Percentiles rank a stretch among this genome's conserved stretches.
Evolutionary conservation across 2,888 invertebrate species (phyloP).

Genomic region (Patella ulyssiponensis): DNA sequence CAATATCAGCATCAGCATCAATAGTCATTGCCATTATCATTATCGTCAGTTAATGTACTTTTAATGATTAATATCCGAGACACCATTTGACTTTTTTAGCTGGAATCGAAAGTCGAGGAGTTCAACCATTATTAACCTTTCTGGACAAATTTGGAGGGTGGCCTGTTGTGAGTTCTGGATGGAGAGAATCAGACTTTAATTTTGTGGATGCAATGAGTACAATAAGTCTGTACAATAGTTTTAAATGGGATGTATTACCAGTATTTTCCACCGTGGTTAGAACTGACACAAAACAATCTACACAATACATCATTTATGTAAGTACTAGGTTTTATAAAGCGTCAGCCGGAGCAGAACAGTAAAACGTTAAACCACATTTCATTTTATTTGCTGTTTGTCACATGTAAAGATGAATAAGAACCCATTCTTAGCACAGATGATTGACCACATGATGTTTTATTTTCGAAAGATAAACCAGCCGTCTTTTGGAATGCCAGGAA

Average conservation of each 20-base stretch:
- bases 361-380: too few relatives aligned
- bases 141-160: conserved; percentile 85
- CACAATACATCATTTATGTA: conserved; percentile 89
- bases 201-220: conserved; percentile 76
- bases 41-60: too few relatives aligned
- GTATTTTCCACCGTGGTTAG: conserved; percentile 76
- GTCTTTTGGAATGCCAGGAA: conserved; percentile 82
- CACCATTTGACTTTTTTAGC: neutral
- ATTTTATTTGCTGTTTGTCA: too few relatives aligned
- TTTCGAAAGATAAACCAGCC: conserved; percentile 87
- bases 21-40: too few relatives aligned
- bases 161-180: conserved; percentile 77
- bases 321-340: too few relatives aligned
- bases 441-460: too few relatives aligned
- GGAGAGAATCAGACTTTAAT: conserved; percentile 76
- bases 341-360: too few relatives aligned
- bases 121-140: neutral
- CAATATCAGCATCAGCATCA: too few relatives aligned
- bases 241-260: conserved; percentile 20
- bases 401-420: too few relatives aligned
- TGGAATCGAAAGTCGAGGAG: conserved; percentile 16
- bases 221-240: conserved; percentile 82
- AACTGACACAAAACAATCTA: conserved; percentile 91
- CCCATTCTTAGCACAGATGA: too few relatives aligned
- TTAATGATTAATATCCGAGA: too few relatives aligned